A percentile compares a stretch with the other conserved stretches of the same genome.
Conservation (phyloP, 2,797 vertebrate species). For the Sebastes diaconus region DNA sequence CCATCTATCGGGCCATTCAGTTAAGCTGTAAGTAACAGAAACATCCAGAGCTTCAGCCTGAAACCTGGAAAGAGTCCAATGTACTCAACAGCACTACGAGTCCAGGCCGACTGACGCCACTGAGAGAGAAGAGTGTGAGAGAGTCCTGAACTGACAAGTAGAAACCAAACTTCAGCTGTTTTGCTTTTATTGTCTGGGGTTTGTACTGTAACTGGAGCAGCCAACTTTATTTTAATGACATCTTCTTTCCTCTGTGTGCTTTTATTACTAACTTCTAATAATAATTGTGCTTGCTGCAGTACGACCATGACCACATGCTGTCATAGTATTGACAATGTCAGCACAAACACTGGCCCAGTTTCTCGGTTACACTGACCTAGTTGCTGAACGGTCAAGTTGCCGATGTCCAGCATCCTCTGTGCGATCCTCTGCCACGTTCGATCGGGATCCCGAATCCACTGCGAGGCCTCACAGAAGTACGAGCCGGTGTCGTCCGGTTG, state of each 20-base stretch:
- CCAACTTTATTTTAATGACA: background rate
- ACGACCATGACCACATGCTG: background rate
- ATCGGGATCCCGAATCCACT: slow-evolving; percentile 90
- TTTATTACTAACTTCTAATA: background rate
- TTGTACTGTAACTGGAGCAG: background rate
- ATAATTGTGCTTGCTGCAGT: no score
- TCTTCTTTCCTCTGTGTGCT: background rate
- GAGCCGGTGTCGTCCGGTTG: slow-evolving; percentile 82
- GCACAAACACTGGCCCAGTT: background rate
- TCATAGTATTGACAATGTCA: background rate
- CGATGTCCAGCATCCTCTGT: slow-evolving; percentile 86
- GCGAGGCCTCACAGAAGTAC: slow-evolving; percentile 87
- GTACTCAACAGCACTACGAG: slow-evolving; percentile 1
- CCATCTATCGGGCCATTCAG: background rate
- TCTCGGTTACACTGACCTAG: slow-evolving; percentile 80
- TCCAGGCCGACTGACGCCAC: background rate
- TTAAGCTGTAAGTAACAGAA: slow-evolving; percentile 24
- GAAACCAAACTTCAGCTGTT: slow-evolving; percentile 4
- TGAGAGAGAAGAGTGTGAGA: background rate
- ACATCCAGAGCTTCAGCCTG: slow-evolving; percentile 16
- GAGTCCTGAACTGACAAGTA: background rate
- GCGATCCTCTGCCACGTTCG: slow-evolving; percentile 88
- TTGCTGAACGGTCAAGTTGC: slow-evolving; percentile 84
- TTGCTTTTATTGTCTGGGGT: background rate
- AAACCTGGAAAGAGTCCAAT: slow-evolving; percentile 42